Evolutionary conservation across 1,140 invertebrate genomes (phyloP), one percentile per base, ranked within the genome.

Genomic region (Diachasmimorpha longicaudata): DNA sequence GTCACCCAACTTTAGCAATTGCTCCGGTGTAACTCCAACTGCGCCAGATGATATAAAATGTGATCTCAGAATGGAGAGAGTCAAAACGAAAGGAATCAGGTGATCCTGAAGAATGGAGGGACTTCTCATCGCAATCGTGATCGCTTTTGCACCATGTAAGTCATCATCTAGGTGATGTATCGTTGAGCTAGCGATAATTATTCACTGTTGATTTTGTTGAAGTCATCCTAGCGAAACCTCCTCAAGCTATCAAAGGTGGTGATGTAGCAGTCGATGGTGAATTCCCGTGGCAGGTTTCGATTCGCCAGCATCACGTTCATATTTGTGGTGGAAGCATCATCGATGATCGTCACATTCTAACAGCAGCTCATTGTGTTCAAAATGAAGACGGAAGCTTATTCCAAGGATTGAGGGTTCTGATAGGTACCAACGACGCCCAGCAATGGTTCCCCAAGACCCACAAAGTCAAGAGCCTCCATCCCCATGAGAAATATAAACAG

Each of bases 311-410:
- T 5, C 2, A 19, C 13, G 1, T 3, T 16, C 66, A 36, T 16
- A 6, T 19, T 3, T 68, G 66, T 10, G 66, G 91, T 13, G 89
- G 85, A 8, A 86, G 86, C 37, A 84, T 91, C 42, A 86, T 90
- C 77, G 88, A 85, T 70, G 74, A 80, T 55, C 77, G 77, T 70
- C 87, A 89, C 79, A 81, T 90, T 16, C 70, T 90, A 14, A 90
- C 88, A 0, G 89, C 89, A 3, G 88, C 85, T 16, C 89, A 90
- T 76, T 90, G 89, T 76, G 83, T 90, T 6, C 19, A 31, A 8
- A 13, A 63, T 25, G 58, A 11, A 25, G 23, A 63, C 16, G 23
- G 14, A 23, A 2, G 16, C 10, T 63, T 63, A n/a, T 6, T 42
- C 39, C 2, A 63, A 31, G 23, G 58, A 25, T 4, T 63, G 9